Evolutionary conservation across 2,113 vertebrate species (phyloP).

Genomic region (Tachuris rubrigastra): DNA sequence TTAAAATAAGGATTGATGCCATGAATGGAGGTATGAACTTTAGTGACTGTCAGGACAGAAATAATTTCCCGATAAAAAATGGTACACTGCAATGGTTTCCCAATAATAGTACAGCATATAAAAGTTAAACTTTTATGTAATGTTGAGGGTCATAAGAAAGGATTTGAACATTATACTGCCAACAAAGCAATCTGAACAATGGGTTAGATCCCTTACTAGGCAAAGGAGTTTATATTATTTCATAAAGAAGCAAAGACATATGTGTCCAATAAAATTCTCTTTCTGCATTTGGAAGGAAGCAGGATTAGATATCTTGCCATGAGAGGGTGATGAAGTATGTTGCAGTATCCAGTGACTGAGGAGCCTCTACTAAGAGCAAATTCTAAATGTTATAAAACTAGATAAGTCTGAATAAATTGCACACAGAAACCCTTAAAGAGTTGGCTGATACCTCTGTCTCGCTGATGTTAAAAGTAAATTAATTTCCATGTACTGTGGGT

Average conservation of each 20-base stretch:
- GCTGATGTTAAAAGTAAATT: background rate
- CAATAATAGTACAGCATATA: background rate
- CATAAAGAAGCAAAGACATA: background rate
- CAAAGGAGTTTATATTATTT: background rate
- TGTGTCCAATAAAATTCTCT: background rate
- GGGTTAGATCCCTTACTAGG: background rate
- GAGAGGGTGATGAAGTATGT: background rate
- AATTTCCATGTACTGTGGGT: background rate
- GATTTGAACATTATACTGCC: background rate
- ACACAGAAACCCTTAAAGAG: background rate
- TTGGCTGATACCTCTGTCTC: background rate
- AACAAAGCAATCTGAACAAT: background rate
- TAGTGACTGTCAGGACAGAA: background rate
- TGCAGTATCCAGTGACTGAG: background rate
- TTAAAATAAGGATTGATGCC: constrained; percentile 94
- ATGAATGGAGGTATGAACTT: constrained; percentile 90
- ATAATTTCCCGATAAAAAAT: background rate
- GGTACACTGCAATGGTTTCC: background rate
- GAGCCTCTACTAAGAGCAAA: background rate
- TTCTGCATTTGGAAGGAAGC: background rate
- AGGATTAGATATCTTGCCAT: background rate
- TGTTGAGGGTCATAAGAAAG: background rate
- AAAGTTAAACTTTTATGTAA: background rate
- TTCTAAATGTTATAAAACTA: background rate
- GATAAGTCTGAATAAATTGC: background rate